These are phyloP conservation scores for Nomada lathburiana DNA, from an alignment of 2,888 invertebrate species.

Conservation along the genomic window DNA sequence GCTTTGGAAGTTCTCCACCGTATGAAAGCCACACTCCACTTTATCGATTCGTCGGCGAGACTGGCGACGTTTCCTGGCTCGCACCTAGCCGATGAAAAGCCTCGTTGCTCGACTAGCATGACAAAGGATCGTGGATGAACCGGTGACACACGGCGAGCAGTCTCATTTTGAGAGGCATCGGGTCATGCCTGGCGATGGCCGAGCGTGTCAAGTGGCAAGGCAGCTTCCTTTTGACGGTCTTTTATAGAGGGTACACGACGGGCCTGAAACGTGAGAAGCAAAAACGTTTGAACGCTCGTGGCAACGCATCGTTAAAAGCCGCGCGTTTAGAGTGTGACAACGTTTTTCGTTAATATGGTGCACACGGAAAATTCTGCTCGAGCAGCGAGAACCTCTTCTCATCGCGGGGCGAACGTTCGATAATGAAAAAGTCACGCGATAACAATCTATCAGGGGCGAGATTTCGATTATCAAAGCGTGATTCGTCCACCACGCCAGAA, in stretches of 20 bases:
- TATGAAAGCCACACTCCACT: slow-evolving; percentile 58
- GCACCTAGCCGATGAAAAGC: slow-evolving; percentile 67
- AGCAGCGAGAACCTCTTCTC: neutral
- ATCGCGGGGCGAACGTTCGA: neutral
- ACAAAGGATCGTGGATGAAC: slow-evolving; percentile 26
- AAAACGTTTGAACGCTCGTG: neutral
- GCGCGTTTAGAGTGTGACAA: neutral
- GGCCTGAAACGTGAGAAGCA: slow-evolving; percentile 35
- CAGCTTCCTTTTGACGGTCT: neutral
- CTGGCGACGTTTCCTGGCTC: slow-evolving; percentile 67
- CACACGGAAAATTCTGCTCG: slow-evolving; percentile 25
- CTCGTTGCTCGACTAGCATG: slow-evolving; percentile 48
- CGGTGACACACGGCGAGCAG: neutral
- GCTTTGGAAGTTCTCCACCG: slow-evolving; percentile 64
- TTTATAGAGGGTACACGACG: neutral
- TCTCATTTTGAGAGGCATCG: slow-evolving; percentile 7
- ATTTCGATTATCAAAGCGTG: neutral
- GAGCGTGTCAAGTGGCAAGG: neutral
- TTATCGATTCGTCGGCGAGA: slow-evolving; percentile 73
- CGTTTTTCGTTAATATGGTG: slow-evolving; percentile 15
- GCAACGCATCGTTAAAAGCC: neutral
- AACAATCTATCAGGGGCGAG: neutral
- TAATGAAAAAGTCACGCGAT: neutral
- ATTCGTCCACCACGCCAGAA: neutral
- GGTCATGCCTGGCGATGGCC: slow-evolving; percentile 1